Evolutionary conservation across 1,140 invertebrate species (phyloP).

Genomic region (Parapsyche elsis): DNA sequence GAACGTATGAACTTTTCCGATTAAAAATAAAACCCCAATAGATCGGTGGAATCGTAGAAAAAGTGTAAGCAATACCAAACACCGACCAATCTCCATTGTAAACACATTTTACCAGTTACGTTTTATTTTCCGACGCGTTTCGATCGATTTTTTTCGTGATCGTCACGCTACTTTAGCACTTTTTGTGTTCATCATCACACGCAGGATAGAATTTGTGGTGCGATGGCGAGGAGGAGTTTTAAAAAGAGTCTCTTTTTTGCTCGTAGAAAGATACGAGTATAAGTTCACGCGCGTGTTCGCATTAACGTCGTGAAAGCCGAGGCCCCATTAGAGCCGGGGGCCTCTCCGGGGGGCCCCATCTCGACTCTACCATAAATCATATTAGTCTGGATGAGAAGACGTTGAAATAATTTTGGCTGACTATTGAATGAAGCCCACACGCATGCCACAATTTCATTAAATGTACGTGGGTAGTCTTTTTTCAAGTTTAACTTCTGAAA

Average conservation of each 20-base stretch:
- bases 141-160: conserved; percentile 4
- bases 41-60: too few species aligned
- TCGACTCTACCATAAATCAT: conserved; percentile 19
- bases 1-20: too few species aligned
- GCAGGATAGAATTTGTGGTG: too few species aligned
- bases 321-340: neutral
- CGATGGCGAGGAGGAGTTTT: too few species aligned
- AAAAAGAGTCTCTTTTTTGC: neutral
- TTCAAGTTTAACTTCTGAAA: too few species aligned
- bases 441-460: neutral
- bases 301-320: conserved; percentile 8
- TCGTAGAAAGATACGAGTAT: neutral
- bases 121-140: neutral
- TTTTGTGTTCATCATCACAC: neutral
- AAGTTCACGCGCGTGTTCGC: conserved; percentile 6
- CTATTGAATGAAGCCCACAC: conserved; percentile 27
- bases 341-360: neutral
- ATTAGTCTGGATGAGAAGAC: conserved; percentile 14
- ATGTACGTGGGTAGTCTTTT: too few species aligned
- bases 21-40: too few species aligned
- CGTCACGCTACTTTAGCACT: neutral
- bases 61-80: too few species aligned
- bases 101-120: neutral
- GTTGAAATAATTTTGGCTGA: conserved; percentile 28
- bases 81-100: conserved; percentile 5